Evolutionary conservation across 1,140 invertebrate genomes (phyloP).

Genomic region (Tetramorium simillimum): DNA sequence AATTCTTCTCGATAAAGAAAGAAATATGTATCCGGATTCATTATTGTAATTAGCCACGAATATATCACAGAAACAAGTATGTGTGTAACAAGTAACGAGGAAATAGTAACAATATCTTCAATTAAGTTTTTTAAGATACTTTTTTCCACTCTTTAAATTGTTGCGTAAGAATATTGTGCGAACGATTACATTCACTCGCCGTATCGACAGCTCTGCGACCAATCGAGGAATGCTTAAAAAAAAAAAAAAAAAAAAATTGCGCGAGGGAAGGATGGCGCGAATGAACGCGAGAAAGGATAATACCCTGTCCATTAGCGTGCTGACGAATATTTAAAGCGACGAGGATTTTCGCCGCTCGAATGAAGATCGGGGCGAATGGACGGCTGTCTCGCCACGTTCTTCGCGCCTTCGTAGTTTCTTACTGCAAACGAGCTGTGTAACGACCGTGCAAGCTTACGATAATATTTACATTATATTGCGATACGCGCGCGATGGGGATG

Average conservation of each 20-base stretch:
- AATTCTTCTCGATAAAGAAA: not conserved
- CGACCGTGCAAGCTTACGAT: conserved; percentile 67
- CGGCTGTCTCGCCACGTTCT: conserved; percentile 67
- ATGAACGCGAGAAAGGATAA: conserved; percentile 64
- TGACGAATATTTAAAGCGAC: conserved; percentile 73
- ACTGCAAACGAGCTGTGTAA: conserved; percentile 46
- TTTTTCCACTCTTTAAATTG: not conserved
- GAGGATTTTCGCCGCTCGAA: conserved; percentile 66
- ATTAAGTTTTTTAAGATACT: not conserved
- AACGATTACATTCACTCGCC: not conserved
- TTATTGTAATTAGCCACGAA: not conserved
- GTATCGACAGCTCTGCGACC: not conserved
- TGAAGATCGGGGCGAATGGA: conserved; percentile 68
- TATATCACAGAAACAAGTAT: not conserved
- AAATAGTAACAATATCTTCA: not conserved
- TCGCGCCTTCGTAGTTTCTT: conserved; percentile 25
- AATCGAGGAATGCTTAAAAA: not conserved
- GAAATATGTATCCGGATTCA: not conserved
- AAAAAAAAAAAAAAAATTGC: conserved; percentile 47
- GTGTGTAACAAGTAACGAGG: not conserved
- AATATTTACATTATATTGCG: conserved; percentile 66
- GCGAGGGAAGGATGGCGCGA: conserved; percentile 39
- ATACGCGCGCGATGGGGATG: conserved; percentile 43
- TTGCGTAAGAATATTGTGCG: not conserved
- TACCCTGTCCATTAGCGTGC: conserved; percentile 67